Evolutionary conservation across 1,140 invertebrate genomes (phyloP).

Genomic region (Choristoneura fumiferana): DNA sequence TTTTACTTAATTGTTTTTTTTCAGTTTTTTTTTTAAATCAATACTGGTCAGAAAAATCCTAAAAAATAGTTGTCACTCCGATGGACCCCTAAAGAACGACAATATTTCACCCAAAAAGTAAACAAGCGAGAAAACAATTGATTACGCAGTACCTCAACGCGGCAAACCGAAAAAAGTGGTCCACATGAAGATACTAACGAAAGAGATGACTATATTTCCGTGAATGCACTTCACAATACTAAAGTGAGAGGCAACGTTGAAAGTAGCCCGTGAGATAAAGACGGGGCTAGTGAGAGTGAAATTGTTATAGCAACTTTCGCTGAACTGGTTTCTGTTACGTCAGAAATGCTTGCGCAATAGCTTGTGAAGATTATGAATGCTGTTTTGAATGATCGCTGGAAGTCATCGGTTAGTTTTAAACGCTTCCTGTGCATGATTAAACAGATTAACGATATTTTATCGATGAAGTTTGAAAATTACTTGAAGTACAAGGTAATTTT

Average conservation of each 20-base stretch:
- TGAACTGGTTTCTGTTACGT: constrained; percentile 73
- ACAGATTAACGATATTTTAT: constrained; percentile 8
- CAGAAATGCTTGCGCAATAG: constrained; percentile 48
- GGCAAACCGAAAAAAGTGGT: constrained; percentile 58
- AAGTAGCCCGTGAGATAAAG: constrained; percentile 36
- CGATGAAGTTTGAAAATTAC: not conserved
- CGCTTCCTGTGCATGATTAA: constrained; percentile 45
- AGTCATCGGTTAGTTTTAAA: constrained; percentile 53
- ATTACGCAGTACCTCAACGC: constrained; percentile 53
- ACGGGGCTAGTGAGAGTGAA: constrained; percentile 58
- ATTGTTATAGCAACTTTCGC: constrained; percentile 71
- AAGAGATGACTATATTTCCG: constrained; percentile 31
- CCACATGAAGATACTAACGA: constrained; percentile 53
- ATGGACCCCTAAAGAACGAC: too few relatives aligned
- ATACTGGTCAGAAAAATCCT: too few relatives aligned
- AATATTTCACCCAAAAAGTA: constrained; percentile 1
- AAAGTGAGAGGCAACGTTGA: constrained; percentile 36
- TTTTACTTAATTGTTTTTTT: too few relatives aligned
- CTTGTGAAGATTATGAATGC: constrained; percentile 62
- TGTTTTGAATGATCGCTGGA: constrained; percentile 64
- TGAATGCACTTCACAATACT: constrained; percentile 28
- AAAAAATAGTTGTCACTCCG: too few relatives aligned
- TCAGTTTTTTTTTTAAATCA: too few relatives aligned
- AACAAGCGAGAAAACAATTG: constrained; percentile 56
- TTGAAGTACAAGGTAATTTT: constrained; percentile 24